Evolutionary conservation across 2,888 invertebrate genomes (phyloP).

Genomic region (Keiferia lycopersicella): DNA sequence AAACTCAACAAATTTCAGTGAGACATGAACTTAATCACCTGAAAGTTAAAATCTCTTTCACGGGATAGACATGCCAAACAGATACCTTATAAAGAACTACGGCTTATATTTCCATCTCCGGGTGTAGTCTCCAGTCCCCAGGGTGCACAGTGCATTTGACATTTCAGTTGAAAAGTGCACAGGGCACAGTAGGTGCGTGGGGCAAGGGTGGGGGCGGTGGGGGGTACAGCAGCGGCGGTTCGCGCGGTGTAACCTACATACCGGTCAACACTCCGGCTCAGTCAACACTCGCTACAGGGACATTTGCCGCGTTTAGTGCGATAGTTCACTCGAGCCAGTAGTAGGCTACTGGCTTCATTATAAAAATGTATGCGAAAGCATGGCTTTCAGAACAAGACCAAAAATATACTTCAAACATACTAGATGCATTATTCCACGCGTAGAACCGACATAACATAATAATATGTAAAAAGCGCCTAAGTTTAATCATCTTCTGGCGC

Average conservation of each 20-base stretch:
- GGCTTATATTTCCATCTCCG: constrained; percentile 12
- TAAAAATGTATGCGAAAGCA: background rate
- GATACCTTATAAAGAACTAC: background rate
- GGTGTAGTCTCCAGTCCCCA: constrained; percentile 34
- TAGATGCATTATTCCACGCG: too few relatives aligned
- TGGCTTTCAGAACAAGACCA: too few relatives aligned
- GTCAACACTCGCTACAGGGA: constrained; percentile 82
- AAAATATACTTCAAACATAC: too few relatives aligned
- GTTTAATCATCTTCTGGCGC: too few relatives aligned
- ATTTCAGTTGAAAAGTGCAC: constrained; percentile 75
- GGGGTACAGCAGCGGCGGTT: constrained; percentile 60
- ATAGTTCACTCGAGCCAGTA: constrained; percentile 37
- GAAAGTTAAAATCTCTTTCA: background rate
- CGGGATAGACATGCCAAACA: background rate
- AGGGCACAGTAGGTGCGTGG: constrained; percentile 71
- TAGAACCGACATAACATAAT: too few relatives aligned
- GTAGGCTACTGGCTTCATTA: background rate
- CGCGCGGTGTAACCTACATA: constrained; percentile 79
- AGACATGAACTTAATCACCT: background rate
- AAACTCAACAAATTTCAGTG: background rate
- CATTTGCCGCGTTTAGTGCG: constrained; percentile 67
- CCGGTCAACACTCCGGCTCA: constrained; percentile 81
- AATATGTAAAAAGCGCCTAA: too few relatives aligned
- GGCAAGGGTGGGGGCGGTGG: constrained; percentile 47
- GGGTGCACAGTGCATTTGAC: constrained; percentile 59